A percentile compares a stretch with the other conserved stretches of the same genome.
phyloP scores from a whole-genome alignment of 2,113 vertebrate genomes.

The Halcyon senegalensis region DNA sequence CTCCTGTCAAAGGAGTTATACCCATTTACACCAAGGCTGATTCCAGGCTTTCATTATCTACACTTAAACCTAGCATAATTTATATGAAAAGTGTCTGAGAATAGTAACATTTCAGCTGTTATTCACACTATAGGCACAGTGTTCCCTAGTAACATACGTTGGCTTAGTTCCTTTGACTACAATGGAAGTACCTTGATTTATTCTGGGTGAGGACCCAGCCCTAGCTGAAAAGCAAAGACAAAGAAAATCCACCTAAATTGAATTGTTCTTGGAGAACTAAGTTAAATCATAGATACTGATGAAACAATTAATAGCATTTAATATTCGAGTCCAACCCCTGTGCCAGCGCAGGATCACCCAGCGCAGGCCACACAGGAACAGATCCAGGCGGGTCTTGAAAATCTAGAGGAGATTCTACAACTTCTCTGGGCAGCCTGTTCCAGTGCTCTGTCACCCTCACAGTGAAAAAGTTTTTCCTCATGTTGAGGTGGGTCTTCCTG shows the following conservation, averaged over 20 bases:
- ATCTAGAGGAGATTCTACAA: too few relatives aligned
- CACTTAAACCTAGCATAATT: slow-evolving; percentile 42
- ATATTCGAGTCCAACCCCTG: too few relatives aligned
- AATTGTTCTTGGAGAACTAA: not conserved
- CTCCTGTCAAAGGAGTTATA: slow-evolving; percentile 14
- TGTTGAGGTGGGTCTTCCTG: too few relatives aligned
- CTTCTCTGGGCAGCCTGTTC: too few relatives aligned
- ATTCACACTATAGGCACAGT: not conserved
- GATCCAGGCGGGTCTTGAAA: too few relatives aligned
- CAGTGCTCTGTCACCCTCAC: too few relatives aligned
- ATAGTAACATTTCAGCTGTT: slow-evolving; percentile 33
- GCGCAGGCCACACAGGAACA: too few relatives aligned
- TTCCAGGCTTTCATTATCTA: slow-evolving; percentile 58
- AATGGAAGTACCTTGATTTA: not conserved
- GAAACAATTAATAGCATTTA: not conserved
- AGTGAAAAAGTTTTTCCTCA: too few relatives aligned
- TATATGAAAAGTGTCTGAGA: slow-evolving; percentile 38
- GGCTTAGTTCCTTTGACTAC: not conserved
- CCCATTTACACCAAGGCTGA: slow-evolving; percentile 1
- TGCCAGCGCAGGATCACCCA: too few relatives aligned
- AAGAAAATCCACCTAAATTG: not conserved
- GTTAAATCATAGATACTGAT: not conserved
- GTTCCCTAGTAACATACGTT: not conserved
- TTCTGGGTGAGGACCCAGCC: not conserved
- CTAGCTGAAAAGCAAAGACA: not conserved